Evolutionary conservation across 2,113 vertebrate species (phyloP).

Genomic region (Tylochromis polylepis): DNA sequence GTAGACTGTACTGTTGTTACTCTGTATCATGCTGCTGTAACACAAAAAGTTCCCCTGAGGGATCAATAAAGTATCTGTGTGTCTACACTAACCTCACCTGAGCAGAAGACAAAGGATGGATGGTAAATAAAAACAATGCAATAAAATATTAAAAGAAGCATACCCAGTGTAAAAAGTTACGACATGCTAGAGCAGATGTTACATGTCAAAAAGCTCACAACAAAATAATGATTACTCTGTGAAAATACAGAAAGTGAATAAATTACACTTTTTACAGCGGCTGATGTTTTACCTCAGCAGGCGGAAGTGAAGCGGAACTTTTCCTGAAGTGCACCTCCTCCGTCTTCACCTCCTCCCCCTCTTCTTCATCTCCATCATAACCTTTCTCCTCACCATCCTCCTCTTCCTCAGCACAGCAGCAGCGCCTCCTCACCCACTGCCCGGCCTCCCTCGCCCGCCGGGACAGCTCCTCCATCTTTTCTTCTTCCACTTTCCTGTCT

Average conservation of each 20-base stretch:
- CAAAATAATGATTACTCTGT: neutral
- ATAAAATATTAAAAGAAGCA: neutral
- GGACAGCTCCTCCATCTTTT: slow-evolving; percentile 54
- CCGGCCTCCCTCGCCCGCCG: slow-evolving; percentile 17
- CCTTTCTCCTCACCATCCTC: neutral
- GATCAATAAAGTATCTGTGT: neutral
- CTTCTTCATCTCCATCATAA: neutral
- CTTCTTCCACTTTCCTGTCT: slow-evolving; percentile 29
- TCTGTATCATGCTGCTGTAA: neutral
- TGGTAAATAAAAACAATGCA: too few relatives aligned
- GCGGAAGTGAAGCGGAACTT: slow-evolving; percentile 46
- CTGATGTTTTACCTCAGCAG: slow-evolving; percentile 50
- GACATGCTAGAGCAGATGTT: neutral
- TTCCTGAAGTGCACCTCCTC: slow-evolving; percentile 21
- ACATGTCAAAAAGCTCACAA: neutral
- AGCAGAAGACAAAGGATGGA: too few relatives aligned
- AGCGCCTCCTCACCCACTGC: slow-evolving; percentile 47
- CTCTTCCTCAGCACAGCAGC: slow-evolving; percentile 32
- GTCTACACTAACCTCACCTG: too few relatives aligned
- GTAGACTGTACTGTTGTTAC: neutral
- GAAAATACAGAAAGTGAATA: neutral
- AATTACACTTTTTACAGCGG: neutral
- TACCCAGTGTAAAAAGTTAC: neutral
- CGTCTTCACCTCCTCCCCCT: neutral
- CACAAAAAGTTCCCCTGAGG: neutral